Evolutionary conservation across 2,113 vertebrate species (phyloP), one percentile per base, ranked within the genome.

Genomic region (Thamnophis sirtalis): DNA sequence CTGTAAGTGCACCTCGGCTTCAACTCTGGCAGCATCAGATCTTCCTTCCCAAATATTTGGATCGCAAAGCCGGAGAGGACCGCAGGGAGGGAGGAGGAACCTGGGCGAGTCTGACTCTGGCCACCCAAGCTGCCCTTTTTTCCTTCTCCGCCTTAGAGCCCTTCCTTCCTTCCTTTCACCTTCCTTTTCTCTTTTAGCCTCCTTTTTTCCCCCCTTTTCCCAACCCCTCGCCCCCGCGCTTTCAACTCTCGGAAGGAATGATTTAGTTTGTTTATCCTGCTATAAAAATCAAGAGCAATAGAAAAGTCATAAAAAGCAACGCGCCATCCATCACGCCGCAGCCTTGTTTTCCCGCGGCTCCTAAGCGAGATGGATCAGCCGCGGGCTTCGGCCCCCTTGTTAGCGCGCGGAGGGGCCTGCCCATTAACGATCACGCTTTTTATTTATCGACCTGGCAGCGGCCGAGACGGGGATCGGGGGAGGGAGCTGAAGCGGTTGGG

Each of bases 301-400:
- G 98, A 98, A 98, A 98, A 98, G 98, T 98, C 98, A 98, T 98
- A 98, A 99, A 99, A 98, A 93, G 97, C 98, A 98, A 98, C 97
- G 97, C 97, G 94, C 98, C 96, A 98, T 99, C 98, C 98, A 99
- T 99, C 98, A 98, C 97, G 95, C 95, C 68, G 93, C 96, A 96
- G 96, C 96, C 96, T 96, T 96, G 97, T 97, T 97, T 97, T 97
- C 97, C 97, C 97, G 97, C 96, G 96, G 97, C 96, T 96, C 95
- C 97, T 97, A 98, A 98, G 97, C 97, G 97, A 98, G 97, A 98
- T 98, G 97, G 98, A 98, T 98, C 98, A 98, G 96, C 97, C 97
- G 96, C 96, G 97, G 97, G 98, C 98, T 98, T 98, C 96, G 97
- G 98, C 98, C 98, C 73, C 94, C 97, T 98, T 97, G 97, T 98